Base-by-base conservation (phyloP, 2,797 vertebrate species). In the Onychomys arenicola region DNA sequence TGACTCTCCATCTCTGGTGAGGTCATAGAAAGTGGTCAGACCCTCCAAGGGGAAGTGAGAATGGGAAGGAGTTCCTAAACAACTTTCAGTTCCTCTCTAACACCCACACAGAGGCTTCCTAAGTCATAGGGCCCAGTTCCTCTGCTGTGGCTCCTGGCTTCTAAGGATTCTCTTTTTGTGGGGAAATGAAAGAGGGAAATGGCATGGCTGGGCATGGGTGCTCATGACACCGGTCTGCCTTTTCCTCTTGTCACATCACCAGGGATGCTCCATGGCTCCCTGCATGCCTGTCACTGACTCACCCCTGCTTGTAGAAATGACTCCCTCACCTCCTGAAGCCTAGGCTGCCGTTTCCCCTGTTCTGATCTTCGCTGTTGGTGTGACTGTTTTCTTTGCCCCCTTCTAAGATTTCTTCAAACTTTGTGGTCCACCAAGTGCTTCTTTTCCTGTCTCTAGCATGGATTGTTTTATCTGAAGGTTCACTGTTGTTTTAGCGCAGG, bases 221-320 rank as follows among this genome's bases (percentile, higher is more conserved):
- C 61, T 37, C 75, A 27, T 7, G 49, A 43, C 13, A 7, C 7
- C 9, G 37, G 29, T 69, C 71, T 86, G 34, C 12, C 3, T 14
- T 40, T 32, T 6, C 9, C 29, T 37, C 46, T n/a, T 6, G 19
- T 3, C 25, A 57, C 23, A 0, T 32, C 32, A 12, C 59, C 76
- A 23, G 2, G 69, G 12, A 11, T 6, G 11, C 49, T 14, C 19
- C 11, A 0, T 8, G 9, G 46, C 34, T 46, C 46, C 5, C 21
- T 21, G 17, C 25, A 2, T 16, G 1, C 7, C 34, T 11, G 55
- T 49, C 49, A 43, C 46, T 65, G 21, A 13, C 43, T 46, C 32
- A 0, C 0, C n/a, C n/a, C 69, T 86, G 34, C 6, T 1, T 0
- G 0, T 17, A 23, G n/a, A n/a, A 88, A 85, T 57, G 0, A 13